These are phyloP conservation scores for Propsilocerus akamusi DNA, from an alignment of 1,140 invertebrate species.

Conservation along the genomic window DNA sequence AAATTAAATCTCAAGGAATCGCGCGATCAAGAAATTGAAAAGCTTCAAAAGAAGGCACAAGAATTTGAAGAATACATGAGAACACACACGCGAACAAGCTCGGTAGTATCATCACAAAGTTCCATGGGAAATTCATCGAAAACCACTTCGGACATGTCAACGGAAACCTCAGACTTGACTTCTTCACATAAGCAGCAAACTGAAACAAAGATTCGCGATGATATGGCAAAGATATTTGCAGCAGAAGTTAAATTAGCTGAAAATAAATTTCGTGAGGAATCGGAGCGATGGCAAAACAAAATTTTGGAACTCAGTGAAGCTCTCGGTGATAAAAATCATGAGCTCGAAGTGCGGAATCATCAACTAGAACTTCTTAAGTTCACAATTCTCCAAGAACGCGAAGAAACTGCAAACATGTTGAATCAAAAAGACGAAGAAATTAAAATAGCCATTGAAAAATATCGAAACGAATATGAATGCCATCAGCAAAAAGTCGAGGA, in stretches of 20 bases:
- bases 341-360: conserved; percentile 19
- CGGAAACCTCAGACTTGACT: background rate
- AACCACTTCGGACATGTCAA: background rate
- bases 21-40: conserved; percentile 27
- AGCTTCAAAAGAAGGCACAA: conserved; percentile 29
- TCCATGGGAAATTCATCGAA: background rate
- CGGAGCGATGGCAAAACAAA: conserved; percentile 29
- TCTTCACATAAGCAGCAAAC: conserved; percentile 7
- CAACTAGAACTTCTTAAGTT: conserved; percentile 33
- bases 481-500: conserved; percentile 15
- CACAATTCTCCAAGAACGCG: conserved; percentile 30
- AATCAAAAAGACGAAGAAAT: conserved; percentile 19
- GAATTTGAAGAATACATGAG: conserved; percentile 32
- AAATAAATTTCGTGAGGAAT: conserved; percentile 25
- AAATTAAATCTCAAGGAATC: conserved; percentile 22
- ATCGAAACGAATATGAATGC: conserved; percentile 10
- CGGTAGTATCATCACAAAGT: background rate
- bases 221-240: conserved; percentile 35
- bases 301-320: conserved; percentile 27
- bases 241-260: conserved; percentile 30
- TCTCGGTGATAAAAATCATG: conserved; percentile 25
- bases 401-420: conserved; percentile 29
- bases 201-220: conserved; percentile 29
- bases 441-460: conserved; percentile 10
- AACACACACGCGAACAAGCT: conserved; percentile 9